Evolutionary conservation across 2,113 vertebrate species (phyloP), one percentile per base, ranked within the genome.

Genomic region (Siphamia tubifer): DNA sequence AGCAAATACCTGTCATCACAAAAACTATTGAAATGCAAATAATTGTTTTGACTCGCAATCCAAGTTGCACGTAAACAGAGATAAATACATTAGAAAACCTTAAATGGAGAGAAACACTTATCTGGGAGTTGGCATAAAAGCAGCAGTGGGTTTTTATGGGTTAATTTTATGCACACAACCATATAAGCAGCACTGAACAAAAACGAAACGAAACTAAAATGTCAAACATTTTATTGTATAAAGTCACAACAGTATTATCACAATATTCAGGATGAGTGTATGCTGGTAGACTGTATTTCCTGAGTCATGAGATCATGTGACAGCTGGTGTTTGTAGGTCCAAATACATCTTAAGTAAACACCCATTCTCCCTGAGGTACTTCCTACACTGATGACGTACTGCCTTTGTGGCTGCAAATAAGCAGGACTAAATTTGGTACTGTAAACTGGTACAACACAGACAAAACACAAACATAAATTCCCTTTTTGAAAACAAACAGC

Each of bases 401-500:
- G 19, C 28, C 7, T 4, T 66, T 57, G 49, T 61, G 44, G 67
- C 68, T 81, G 71, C 66, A 82, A 87, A 80, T 53, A 48, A 1
- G 31, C 79, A 74, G 72, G n/a, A 52, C 71, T 24, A 63, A 56
- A 74, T 28, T 7, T 42, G 7, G 30, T 63, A 58, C 48, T 34
- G 16, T 43, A 27, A 76, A 67, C 23, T 16, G 21, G 30, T 31
- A 49, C 19, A 31, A 66, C 58, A 68, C 52, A 72, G 68, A 55
- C 25, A 45, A 76, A 51, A 60, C 44, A 75, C 49, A 71, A 68
- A 86, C 76, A 84, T 27, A 4, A 68, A 85, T 87, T 87, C 84
- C 82, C 86, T 88, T 88, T 87, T 81, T 67, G 8, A 68, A 48
- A 23, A 55, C 25, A 43, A 49, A 75, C 61, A 24, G 34, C 27